Conservation (phyloP, 2,888 invertebrate genomes). For the Parnassius orleans region DNA sequence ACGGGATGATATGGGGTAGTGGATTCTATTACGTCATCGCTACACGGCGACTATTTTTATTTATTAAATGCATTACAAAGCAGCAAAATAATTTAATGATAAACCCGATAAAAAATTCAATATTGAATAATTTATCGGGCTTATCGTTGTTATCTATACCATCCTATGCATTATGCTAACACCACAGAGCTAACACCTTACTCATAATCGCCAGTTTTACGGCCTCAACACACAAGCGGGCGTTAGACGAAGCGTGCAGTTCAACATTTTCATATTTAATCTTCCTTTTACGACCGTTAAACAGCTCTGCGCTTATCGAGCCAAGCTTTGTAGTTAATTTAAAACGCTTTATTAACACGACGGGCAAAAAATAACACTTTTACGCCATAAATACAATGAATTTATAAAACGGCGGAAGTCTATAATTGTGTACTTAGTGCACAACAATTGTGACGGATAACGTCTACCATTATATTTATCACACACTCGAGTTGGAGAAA, state of each 20-base stretch:
- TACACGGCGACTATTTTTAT: no score
- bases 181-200: not conserved
- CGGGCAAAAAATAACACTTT: conserved; percentile 10
- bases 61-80: no score
- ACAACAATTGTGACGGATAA: conserved; percentile 17
- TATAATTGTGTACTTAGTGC: conserved; percentile 16
- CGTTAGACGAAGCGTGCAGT: conserved; percentile 23
- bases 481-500: conserved; percentile 6
- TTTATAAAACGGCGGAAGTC: conserved; percentile 19
- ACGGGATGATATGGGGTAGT: no score
- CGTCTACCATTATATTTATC: conserved; percentile 14
- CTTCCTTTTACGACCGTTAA: conserved; percentile 24
- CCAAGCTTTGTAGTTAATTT: conserved; percentile 22
- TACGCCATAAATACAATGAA: conserved; percentile 16
- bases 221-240: conserved; percentile 10
- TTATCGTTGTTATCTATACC: no score
- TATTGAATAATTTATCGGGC: no score
- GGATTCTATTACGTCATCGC: no score
- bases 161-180: no score
- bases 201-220: conserved; percentile 2
- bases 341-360: conserved; percentile 22
- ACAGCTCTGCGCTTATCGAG: conserved; percentile 20
- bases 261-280: conserved; percentile 22
- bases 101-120: no score
- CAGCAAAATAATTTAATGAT: no score